Conservation (phyloP, 2,797 vertebrate genomes). For the Crocidura indochinensis region DNA sequence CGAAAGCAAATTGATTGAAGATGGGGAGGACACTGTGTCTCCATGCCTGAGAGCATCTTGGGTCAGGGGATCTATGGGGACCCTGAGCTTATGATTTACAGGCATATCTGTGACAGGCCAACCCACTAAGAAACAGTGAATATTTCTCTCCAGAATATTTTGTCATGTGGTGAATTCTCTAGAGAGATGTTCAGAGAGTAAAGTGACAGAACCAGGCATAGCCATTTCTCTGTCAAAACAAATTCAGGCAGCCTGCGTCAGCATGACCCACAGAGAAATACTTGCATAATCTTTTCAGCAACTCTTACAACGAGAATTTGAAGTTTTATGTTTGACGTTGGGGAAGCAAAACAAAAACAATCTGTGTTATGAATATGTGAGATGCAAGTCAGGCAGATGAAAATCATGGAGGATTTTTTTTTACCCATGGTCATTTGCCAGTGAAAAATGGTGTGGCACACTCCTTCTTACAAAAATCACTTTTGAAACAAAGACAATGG, state of each 20-base stretch:
- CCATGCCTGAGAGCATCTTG: not conserved
- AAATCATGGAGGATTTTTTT: slow-evolving; percentile 49
- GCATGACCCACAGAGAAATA: not conserved
- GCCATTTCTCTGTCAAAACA: slow-evolving; percentile 63
- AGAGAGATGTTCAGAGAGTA: slow-evolving; percentile 37
- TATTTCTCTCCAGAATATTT: slow-evolving; percentile 44
- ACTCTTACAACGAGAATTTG: slow-evolving; percentile 47
- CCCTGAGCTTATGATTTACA: not conserved
- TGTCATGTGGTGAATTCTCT: slow-evolving; percentile 53
- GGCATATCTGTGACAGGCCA: not conserved
- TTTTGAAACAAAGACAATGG: not conserved
- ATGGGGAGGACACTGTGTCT: not conserved
- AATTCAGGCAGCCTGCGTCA: slow-evolving; percentile 38
- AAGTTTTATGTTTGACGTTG: slow-evolving; percentile 71
- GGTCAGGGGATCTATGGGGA: not conserved
- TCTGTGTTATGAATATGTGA: slow-evolving; percentile 56
- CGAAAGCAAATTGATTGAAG: not conserved
- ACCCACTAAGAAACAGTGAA: not conserved
- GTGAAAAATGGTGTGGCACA: not conserved
- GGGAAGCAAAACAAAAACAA: slow-evolving; percentile 6
- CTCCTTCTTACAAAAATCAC: slow-evolving; percentile 34
- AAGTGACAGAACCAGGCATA: slow-evolving; percentile 19
- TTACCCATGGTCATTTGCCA: slow-evolving; percentile 4
- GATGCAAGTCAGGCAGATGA: slow-evolving; percentile 4
- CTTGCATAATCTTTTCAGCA: slow-evolving; percentile 70